phyloP scores from a whole-genome alignment of 64 coral and sea anemone genomes.

The Pachyseris speciosa region DNA sequence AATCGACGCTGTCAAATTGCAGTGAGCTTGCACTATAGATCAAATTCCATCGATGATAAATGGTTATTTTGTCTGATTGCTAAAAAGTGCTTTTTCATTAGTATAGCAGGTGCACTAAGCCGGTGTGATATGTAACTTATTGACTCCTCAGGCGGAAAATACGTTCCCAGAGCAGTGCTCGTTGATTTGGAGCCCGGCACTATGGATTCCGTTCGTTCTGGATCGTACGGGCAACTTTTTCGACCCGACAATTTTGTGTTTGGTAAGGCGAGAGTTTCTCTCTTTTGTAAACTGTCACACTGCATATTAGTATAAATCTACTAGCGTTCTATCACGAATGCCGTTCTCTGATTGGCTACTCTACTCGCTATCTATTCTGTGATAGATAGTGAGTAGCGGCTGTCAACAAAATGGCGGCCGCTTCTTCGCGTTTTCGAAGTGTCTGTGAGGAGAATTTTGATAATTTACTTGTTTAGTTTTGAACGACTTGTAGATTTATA shows the following conservation, averaged over 20 bases:
- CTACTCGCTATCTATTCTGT: too few relatives aligned
- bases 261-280: background rate
- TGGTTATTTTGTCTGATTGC: background rate
- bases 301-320: background rate
- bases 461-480: too few relatives aligned
- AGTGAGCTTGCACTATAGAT: background rate
- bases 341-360: too few relatives aligned
- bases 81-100: background rate
- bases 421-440: too few relatives aligned
- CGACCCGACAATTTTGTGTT: slow-evolving; percentile 75
- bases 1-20: background rate
- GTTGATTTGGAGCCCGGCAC: slow-evolving; percentile 69
- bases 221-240: slow-evolving; percentile 53
- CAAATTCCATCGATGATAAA: background rate
- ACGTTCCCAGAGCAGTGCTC: slow-evolving; percentile 62
- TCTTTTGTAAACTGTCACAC: background rate
- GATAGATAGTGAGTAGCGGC: too few relatives aligned
- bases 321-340: too few relatives aligned
- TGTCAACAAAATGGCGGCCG: too few relatives aligned
- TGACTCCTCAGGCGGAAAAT: slow-evolving; percentile 51
- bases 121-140: slow-evolving; percentile 24
- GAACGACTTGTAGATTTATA: too few relatives aligned
- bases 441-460: too few relatives aligned
- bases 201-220: slow-evolving; percentile 68
- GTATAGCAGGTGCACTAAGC: background rate